Base-by-base conservation (phyloP, 2,113 vertebrate genomes). In the Phalacrocorax pelagicus region DNA sequence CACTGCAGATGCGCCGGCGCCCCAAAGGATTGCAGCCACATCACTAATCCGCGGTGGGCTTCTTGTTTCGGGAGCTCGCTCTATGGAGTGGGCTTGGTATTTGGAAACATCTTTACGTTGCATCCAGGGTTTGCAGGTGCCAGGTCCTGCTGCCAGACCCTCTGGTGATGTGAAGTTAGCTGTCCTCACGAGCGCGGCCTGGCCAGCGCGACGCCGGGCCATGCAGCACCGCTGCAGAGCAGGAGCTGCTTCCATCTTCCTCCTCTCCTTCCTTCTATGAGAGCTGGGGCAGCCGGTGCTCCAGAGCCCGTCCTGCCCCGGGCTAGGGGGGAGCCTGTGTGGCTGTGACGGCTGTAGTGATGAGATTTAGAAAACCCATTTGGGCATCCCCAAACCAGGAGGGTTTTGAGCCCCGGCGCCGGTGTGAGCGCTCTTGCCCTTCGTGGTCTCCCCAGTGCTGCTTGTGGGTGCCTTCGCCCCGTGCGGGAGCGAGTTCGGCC, bases 11-110 rank as follows among this genome's bases (percentile, higher is more conserved):
- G 61, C 27, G 15, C 44, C 40, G 5, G 52, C 6, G 5, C 1
- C 2, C 29, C 11, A 2, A 1, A 3, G 59, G 16, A 6, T 58
- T 0, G 0, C 78, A 23, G 67, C 67, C 27, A 0, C 0, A 16
- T 17, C 5, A 2, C 67, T 26, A 44, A 4, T 36, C 71, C 15
- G 38, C 6, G 6, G 9, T 22, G 18, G 57, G 49, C 29, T 32
- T 42, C 65, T 40, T 4, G 3, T 14, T 11, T 29, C 34, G 12
- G 65, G 34, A 34, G 47, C 46, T 30, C 11, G 9, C 36, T 9
- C 20, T 4, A 3, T 4, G 42, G 71, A 29, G 12, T 1, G 29
- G 49, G 15, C 29, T 59, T 3, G 9, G 74, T 10, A 3, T 62
- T 54, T 54, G 65, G 85, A 18, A 54, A 8, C 27, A 4, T 9